Percentiles rank a stretch among this genome's conserved stretches.
These are phyloP conservation scores for Scolopax bukidnonensis DNA, from an alignment of 2,797 vertebrate genomes.

Conservation along the genomic window DNA sequence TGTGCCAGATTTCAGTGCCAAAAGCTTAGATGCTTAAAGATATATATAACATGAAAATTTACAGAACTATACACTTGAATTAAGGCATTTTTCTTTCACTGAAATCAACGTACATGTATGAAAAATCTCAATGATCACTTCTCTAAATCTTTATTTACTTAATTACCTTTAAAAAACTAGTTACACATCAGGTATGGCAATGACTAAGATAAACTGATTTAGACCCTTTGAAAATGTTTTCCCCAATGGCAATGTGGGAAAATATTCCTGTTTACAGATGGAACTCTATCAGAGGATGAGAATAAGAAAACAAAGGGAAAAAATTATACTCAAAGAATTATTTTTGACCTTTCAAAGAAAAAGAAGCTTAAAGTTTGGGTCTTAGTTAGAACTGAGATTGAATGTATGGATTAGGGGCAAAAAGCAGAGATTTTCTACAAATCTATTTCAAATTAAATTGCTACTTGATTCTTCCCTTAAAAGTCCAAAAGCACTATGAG, in stretches of 20 bases:
- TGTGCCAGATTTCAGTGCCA: background rate
- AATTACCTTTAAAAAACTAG: background rate
- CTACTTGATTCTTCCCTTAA: conserved; percentile 40
- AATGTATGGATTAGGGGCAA: background rate
- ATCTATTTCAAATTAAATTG: conserved; percentile 69
- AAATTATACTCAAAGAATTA: background rate
- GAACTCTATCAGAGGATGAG: background rate
- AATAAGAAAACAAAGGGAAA: background rate
- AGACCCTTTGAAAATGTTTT: background rate
- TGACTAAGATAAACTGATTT: background rate
- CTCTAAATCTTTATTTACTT: background rate
- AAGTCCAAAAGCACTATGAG: conserved; percentile 36
- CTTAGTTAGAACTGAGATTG: background rate
- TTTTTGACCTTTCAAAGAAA: background rate
- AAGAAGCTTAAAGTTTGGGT: background rate
- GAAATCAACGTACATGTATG: background rate
- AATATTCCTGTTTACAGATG: background rate
- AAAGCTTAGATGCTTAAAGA: background rate
- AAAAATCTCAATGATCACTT: background rate
- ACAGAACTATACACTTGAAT: background rate
- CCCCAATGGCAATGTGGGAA: background rate
- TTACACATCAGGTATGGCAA: background rate
- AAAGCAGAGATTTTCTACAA: background rate
- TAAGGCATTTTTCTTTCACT: background rate
- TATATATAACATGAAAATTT: background rate